Evolutionary conservation across 2,888 invertebrate genomes (phyloP), one percentile per base, ranked within the genome.

Genomic region (Dichetophora obliterata): DNA sequence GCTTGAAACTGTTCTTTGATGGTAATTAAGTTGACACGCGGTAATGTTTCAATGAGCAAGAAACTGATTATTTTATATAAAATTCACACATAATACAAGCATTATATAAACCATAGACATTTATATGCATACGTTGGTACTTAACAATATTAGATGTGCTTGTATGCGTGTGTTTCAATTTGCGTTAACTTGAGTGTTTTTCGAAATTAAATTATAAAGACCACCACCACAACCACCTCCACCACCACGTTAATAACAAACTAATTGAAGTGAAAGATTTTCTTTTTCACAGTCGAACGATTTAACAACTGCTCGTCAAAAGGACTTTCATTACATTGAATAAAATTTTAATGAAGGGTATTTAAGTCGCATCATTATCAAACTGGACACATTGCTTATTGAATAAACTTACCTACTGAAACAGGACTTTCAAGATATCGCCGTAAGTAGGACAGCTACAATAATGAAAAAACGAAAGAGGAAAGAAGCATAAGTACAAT

Each of bases 21-120:
- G 65, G 54, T 69, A 78, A 78, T 78, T 68, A 68, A 63, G 27
- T 66, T 75, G 77, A 70, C 73, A 70, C 65, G 50, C 52, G 63
- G 63, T 70, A 59, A 52, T 34, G 63, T 73, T 66, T 68, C 73
- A 73, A 68, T 74, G 73, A 73, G 37, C 74, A 69, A 74, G 48
- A 52, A 74, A 74, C 22, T 48, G 68, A 72, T 31, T 43, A 71
- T n/a, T 71, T 59, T 59, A 71, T 71, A 43, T 24, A 59, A 57
- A 43, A 52, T 27, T 57, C 16, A n/a, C n/a, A n/a, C n/a, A n/a
- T n/a, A n/a, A n/a, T 59, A 34, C 71, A 19, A 14, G 16, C 24
- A 43, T 34, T 69, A 69, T 69, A 70, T 31, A 14, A 57, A 27
- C 14, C 48, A 70, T 68, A 57, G 43, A 70, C n/a, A 54, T 61